Evolutionary conservation across 2,888 invertebrate species (phyloP).

Genomic region (Drosophila lutescens): DNA sequence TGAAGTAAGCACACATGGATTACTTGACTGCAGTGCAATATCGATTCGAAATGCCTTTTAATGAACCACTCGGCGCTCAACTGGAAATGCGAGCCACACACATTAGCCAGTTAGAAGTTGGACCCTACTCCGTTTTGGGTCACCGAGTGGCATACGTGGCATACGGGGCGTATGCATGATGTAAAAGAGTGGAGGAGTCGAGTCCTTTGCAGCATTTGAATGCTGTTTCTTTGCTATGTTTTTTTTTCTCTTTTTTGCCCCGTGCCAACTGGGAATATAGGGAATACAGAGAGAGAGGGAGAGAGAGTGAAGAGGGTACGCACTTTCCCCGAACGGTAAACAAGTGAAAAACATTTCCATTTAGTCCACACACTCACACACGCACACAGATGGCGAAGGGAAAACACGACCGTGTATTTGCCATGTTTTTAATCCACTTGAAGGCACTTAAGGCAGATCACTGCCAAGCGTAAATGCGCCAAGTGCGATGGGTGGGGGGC

Average conservation of each 20-base stretch:
- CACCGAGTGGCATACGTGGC: conserved; percentile 38
- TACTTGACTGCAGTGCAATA: neutral
- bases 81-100: neutral
- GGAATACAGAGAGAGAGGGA: too few relatives aligned
- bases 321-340: conserved; percentile 35
- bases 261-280: neutral
- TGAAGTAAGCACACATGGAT: neutral
- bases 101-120: conserved; percentile 3
- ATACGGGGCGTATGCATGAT: conserved; percentile 30
- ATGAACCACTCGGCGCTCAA: conserved; percentile 6
- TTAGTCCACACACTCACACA: conserved; percentile 22
- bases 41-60: conserved; percentile 5
- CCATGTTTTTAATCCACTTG: conserved; percentile 70
- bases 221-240: neutral
- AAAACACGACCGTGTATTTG: conserved; percentile 31
- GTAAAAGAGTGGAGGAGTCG: conserved; percentile 6
- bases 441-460: conserved; percentile 56
- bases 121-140: neutral
- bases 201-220: conserved; percentile 13
- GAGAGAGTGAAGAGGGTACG: neutral
- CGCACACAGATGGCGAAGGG: conserved; percentile 3
- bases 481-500: conserved; percentile 19
- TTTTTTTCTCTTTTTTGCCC: neutral
- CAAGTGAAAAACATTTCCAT: conserved; percentile 51
- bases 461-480: conserved; percentile 49